Percentiles rank a stretch among this genome's conserved stretches.
These are phyloP conservation scores for Gephyroberyx darwinii DNA, from an alignment of 2,797 vertebrate genomes.

Conservation along the genomic window DNA sequence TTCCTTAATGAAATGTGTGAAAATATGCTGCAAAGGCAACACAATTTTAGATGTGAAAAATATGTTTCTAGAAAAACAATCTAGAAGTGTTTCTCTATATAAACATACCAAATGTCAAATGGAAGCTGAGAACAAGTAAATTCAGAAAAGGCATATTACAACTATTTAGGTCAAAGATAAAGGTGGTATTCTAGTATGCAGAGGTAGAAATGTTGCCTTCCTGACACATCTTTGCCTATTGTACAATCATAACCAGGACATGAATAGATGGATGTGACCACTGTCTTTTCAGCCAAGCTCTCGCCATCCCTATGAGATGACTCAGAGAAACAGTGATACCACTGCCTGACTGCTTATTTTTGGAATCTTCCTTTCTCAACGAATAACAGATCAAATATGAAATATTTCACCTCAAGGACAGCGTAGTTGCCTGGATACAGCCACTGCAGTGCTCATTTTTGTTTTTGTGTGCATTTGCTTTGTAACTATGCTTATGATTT, in stretches of 20 bases:
- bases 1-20: neutral
- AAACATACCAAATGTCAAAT: too few relatives aligned
- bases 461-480: too few relatives aligned
- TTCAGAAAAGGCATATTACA: too few relatives aligned
- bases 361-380: conserved; percentile 30
- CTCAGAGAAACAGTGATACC: conserved; percentile 30
- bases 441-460: too few relatives aligned
- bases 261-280: conserved; percentile 34
- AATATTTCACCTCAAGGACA: too few relatives aligned
- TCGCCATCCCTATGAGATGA: conserved; percentile 37
- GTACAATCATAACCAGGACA: conserved; percentile 28
- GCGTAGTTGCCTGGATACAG: too few relatives aligned
- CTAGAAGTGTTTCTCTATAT: too few relatives aligned
- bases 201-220: conserved; percentile 9
- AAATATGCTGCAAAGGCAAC: neutral
- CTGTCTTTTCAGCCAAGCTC: conserved; percentile 53
- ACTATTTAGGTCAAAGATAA: conserved; percentile 3
- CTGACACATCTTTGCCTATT: conserved; percentile 3
- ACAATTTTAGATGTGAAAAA: neutral
- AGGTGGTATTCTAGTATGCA: conserved; percentile 24
- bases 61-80: neutral
- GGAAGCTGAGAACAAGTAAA: too few relatives aligned
- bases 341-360: conserved; percentile 28
- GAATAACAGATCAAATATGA: neutral
- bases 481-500: too few relatives aligned